phyloP scores from a whole-genome alignment of 2,797 vertebrate genomes.

The Sebastes elongatus region DNA sequence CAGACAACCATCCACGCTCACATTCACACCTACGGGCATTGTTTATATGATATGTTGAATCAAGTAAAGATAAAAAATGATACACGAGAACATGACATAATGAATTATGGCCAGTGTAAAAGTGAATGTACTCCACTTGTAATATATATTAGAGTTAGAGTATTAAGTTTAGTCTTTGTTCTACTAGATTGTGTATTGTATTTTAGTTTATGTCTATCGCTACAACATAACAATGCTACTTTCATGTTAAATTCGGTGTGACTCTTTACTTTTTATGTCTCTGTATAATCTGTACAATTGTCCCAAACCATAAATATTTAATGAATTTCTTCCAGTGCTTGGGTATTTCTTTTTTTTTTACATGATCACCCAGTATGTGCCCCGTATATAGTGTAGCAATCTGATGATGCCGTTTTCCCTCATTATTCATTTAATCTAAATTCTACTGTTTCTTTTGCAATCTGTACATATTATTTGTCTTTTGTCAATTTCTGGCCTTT shows the following conservation, averaged over 20 bases:
- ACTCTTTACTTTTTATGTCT: neutral
- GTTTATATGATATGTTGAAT: neutral
- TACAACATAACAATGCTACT: neutral
- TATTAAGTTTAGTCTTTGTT: neutral
- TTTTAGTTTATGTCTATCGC: neutral
- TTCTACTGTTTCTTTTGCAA: neutral
- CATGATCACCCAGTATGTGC: neutral
- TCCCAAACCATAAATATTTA: neutral
- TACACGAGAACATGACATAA: neutral
- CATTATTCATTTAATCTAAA: neutral
- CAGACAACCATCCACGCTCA: too few species aligned
- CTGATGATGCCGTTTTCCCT: accelerated
- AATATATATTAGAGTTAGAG: neutral
- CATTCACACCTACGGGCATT: too few species aligned
- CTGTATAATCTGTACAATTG: neutral
- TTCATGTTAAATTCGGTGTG: neutral
- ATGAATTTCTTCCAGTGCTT: neutral
- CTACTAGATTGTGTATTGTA: neutral
- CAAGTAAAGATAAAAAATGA: neutral
- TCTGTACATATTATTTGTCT: neutral
- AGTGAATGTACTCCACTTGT: neutral
- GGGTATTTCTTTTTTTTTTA: neutral
- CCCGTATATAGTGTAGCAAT: neutral
- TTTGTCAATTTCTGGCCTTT: neutral
- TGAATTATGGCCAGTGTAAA: neutral